phyloP scores from a whole-genome alignment of 2,113 vertebrate species.

The Ranitomeya imitator region DNA sequence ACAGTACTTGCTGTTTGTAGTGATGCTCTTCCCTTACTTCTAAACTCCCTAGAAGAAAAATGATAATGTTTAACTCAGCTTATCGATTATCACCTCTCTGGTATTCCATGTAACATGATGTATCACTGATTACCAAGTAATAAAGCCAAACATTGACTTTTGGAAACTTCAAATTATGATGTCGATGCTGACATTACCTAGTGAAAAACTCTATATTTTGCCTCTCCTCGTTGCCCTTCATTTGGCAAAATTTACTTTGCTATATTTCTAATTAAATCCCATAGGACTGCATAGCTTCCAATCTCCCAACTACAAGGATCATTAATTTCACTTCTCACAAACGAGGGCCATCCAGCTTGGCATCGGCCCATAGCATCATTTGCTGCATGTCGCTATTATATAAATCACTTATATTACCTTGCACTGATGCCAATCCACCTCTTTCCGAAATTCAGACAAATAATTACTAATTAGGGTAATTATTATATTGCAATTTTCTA shows the following conservation, averaged over 20 bases:
- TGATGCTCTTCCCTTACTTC: neutral
- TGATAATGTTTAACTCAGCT: neutral
- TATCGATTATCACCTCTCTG: neutral
- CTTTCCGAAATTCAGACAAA: neutral
- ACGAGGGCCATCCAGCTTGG: neutral
- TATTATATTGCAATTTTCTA: neutral
- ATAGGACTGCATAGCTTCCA: neutral
- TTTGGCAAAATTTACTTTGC: neutral
- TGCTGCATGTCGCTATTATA: neutral
- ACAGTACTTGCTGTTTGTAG: neutral
- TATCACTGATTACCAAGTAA: neutral
- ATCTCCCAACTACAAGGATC: neutral
- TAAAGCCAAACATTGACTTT: neutral
- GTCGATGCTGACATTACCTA: neutral
- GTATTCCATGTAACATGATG: neutral
- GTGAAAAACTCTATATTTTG: neutral
- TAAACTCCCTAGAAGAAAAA: neutral
- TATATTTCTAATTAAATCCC: neutral
- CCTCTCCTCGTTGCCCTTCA: neutral
- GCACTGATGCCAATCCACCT: neutral
- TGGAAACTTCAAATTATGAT: neutral
- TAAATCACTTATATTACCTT: neutral
- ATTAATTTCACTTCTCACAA: neutral
- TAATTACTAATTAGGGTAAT: neutral
- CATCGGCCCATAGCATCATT: neutral